phyloP scores from a whole-genome alignment of 2,113 vertebrate genomes.

The Orientallactaga bullata region DNA sequence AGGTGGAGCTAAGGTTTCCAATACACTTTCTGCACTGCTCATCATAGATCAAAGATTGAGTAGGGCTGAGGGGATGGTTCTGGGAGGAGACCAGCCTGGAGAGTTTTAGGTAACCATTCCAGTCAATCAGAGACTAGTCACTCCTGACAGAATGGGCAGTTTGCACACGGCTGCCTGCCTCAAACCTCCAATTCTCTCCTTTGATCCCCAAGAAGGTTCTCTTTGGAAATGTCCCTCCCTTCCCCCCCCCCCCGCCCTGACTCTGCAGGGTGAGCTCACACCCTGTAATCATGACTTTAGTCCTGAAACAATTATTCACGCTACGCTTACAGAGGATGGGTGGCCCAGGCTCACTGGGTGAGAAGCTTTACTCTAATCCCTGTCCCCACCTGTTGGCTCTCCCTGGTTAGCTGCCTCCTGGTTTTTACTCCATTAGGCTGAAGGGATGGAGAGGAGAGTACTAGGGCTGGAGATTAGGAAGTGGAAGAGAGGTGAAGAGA shows the following conservation, averaged over 20 bases:
- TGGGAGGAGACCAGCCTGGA: not conserved
- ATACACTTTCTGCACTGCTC: not conserved
- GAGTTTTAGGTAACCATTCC: not conserved
- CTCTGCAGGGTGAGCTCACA: constrained; percentile 68
- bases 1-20: not conserved
- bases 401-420: constrained; percentile 57
- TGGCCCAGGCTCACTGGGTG: constrained; percentile 50
- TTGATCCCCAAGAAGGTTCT: constrained; percentile 70
- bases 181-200: not conserved
- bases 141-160: not conserved
- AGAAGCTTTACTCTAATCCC: constrained; percentile 73
- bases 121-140: not conserved
- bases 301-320: constrained; percentile 77
- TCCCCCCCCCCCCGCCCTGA: constrained; percentile 47
- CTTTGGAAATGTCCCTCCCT: constrained; percentile 59
- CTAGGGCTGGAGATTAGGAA: constrained; percentile 75
- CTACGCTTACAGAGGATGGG: constrained; percentile 65
- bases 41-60: not conserved
- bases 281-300: constrained; percentile 68
- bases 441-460: constrained; percentile 11
- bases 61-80: not conserved
- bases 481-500: not conserved
- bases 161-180: not conserved
- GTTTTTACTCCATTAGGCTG: constrained; percentile 71
- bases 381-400: constrained; percentile 58